These are phyloP conservation scores for Coreoperca whiteheadi DNA, from an alignment of 2,113 vertebrate species.

Conservation along the genomic window DNA sequence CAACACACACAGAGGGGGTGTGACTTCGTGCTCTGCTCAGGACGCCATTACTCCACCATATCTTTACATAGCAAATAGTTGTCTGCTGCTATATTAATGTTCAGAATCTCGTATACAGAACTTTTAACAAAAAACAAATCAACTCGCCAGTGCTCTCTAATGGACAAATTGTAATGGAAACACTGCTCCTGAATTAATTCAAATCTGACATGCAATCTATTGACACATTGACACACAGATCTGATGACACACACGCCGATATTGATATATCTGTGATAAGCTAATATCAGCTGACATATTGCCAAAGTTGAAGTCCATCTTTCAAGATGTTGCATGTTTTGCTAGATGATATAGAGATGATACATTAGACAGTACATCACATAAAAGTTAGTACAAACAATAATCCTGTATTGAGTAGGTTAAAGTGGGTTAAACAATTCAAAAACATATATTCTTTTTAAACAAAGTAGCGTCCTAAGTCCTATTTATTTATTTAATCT, in stretches of 20 bases:
- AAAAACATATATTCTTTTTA: not conserved
- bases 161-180: not conserved
- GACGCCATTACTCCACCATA: too few species aligned
- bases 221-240: too few species aligned
- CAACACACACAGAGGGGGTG: too few species aligned
- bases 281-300: not conserved
- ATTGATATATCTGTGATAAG: not conserved
- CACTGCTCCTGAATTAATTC: not conserved
- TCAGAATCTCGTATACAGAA: too few species aligned
- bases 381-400: not conserved
- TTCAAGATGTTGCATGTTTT: not conserved
- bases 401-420: not conserved
- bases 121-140: not conserved
- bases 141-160: not conserved
- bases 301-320: not conserved
- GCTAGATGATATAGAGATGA: not conserved
- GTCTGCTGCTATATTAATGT: too few species aligned
- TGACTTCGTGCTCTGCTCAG: too few species aligned
- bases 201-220: not conserved
- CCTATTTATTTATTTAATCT: not conserved
- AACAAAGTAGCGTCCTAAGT: not conserved
- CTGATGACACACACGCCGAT: not conserved
- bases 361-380: not conserved
- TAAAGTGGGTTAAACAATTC: not conserved
- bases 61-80: too few species aligned